Evolutionary conservation across 64 coral and sea anemone genomes (phyloP).

Genomic region (Pocillopora damicornis): DNA sequence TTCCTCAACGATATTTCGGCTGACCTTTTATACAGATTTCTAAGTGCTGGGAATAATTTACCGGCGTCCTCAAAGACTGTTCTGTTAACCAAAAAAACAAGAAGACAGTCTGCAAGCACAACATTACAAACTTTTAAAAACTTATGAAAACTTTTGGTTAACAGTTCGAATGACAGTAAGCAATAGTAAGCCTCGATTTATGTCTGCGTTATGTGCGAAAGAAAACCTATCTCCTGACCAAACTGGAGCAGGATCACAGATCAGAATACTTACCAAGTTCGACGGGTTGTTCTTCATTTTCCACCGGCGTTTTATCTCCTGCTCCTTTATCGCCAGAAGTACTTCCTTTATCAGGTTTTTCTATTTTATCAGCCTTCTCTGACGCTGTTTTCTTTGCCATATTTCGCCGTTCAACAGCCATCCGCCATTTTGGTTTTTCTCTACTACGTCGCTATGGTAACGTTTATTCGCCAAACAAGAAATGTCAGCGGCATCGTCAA

Average conservation of each 20-base stretch:
- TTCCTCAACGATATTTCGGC: background rate
- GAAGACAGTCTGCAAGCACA: background rate
- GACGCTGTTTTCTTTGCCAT: slow-evolving; percentile 83
- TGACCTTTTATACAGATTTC: background rate
- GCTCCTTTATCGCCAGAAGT: slow-evolving; percentile 60
- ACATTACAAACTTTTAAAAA: background rate
- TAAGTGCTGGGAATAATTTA: background rate
- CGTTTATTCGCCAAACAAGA: background rate
- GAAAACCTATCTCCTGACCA: too few species aligned
- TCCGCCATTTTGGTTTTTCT: slow-evolving; percentile 64
- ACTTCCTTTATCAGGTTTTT: slow-evolving; percentile 70
- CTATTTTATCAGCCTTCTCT: slow-evolving; percentile 49
- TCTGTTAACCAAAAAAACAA: slow-evolving; percentile 3
- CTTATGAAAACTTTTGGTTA: background rate
- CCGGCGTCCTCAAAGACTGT: background rate
- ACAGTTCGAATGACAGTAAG: too few species aligned
- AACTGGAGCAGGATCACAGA: background rate
- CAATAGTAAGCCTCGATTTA: too few species aligned
- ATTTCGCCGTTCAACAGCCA: slow-evolving; percentile 6
- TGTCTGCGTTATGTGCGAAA: too few species aligned
- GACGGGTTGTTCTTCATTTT: slow-evolving; percentile 57
- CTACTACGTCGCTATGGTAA: slow-evolving; percentile 45
- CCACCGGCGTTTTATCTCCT: slow-evolving; percentile 85
- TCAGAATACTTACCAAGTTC: slow-evolving; percentile 51
- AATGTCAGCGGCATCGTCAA: slow-evolving; percentile 1